Evolutionary conservation across 2,113 vertebrate species (phyloP).

Genomic region (Pampusana beccarii): DNA sequence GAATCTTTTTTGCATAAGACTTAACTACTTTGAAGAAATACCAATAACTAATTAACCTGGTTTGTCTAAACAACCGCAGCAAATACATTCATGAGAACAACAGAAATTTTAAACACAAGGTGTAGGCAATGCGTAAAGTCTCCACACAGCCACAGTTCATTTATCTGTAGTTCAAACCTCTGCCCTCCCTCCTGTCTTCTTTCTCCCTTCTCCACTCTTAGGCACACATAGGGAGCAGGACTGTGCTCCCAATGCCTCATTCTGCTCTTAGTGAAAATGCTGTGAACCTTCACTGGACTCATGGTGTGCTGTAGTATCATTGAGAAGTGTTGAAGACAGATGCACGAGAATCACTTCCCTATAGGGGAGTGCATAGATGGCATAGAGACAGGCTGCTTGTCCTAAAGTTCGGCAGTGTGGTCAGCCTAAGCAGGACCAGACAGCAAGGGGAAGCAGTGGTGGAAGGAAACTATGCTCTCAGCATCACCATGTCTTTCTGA

Average conservation of each 20-base stretch:
- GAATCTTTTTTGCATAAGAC: not conserved
- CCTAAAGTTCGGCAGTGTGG: not conserved
- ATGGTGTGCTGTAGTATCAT: accelerated
- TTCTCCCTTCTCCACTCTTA: not conserved
- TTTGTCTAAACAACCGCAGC: not conserved
- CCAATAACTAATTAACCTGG: not conserved
- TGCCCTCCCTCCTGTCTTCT: not conserved
- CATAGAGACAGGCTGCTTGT: not conserved
- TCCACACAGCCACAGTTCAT: not conserved
- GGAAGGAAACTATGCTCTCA: not conserved
- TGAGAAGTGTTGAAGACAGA: not conserved
- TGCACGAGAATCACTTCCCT: not conserved
- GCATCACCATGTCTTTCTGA: not conserved
- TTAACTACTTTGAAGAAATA: not conserved
- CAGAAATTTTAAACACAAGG: not conserved
- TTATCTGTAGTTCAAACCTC: not conserved
- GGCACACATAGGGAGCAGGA: not conserved
- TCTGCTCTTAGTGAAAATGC: not conserved
- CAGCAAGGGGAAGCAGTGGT: not conserved
- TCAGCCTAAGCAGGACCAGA: not conserved
- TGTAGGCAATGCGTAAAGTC: not conserved
- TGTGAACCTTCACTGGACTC: not conserved
- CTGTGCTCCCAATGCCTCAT: not conserved
- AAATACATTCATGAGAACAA: not conserved
- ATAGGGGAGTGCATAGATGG: not conserved